Evolutionary conservation across 2,113 vertebrate species (phyloP), one percentile per base, ranked within the genome.

Genomic region (Nettapus auritus): DNA sequence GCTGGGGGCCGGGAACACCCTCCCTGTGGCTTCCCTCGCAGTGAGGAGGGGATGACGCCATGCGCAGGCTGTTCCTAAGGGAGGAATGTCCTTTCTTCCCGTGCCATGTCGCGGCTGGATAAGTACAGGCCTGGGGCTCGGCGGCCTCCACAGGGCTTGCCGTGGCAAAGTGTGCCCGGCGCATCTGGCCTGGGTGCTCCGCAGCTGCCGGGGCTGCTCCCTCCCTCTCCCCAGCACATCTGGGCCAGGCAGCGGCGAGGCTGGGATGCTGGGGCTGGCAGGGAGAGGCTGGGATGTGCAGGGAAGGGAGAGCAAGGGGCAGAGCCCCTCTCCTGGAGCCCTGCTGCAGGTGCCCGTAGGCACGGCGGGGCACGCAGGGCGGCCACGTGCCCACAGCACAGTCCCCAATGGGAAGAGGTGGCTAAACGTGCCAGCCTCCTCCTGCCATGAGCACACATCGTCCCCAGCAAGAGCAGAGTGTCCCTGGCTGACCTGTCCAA

Each of bases 31-130:
- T 97, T 94, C 62, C 86, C 95, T 76, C 74, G 77, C 93, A 92
- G 93, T 89, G 89, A 92, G 0, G 33, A 95, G 73, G 48, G 38
- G 66, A 95, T 96, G 96, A 97, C 4, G 56, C 66, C 34, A 86
- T 94, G 56, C 48, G 3, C 80, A 82, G 86, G 76, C 86, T 93
- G 69, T 82, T 97, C 89, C 90, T 75, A 9, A 60, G 48, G 68
- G 62, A 91, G 62, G 86, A 97, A 94, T 87, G 91, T 96, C 94
- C 94, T 97, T 97, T 97, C 69, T 97, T 97, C 96, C 91, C 1
- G 74, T 96, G 96, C 95, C 96, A 97, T 69, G 77, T 95, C 9
- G 66, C 0, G 81, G 96, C 66, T 0, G 0, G 74, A 79, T 96
- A 97, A 97, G 77, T 97, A 95, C 86, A 94, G 94, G 48, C 74